Percentiles rank a stretch among this genome's conserved stretches.
Evolutionary conservation across 2,797 vertebrate species (phyloP).

Genomic region (Scyliorhinus canicula): DNA sequence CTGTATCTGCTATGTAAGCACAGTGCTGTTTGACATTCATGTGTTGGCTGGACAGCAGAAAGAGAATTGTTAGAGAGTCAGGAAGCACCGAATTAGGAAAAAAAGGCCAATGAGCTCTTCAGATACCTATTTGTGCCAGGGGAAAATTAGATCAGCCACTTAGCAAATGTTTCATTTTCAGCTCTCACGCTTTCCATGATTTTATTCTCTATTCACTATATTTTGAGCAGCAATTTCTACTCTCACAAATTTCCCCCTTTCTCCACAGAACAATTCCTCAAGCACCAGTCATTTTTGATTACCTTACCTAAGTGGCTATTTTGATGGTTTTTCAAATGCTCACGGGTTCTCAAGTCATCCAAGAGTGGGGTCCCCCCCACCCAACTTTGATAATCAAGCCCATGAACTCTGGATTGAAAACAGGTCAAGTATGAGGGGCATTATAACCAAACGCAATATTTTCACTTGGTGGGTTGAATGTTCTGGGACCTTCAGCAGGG

Average conservation of each 20-base stretch:
- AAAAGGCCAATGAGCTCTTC: neutral
- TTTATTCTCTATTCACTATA: neutral
- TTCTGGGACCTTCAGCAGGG: neutral
- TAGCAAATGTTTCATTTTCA: neutral
- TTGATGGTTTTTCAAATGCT: neutral
- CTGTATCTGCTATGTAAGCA: neutral
- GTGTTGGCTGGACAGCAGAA: neutral
- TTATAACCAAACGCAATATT: neutral
- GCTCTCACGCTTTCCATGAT: neutral
- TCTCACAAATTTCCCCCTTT: neutral
- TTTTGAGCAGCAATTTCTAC: neutral
- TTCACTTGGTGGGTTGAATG: neutral
- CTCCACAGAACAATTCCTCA: neutral
- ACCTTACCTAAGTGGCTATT: neutral
- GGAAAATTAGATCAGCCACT: slow-evolving; percentile 14
- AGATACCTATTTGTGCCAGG: neutral
- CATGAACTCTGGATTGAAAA: neutral
- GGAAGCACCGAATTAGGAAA: neutral
- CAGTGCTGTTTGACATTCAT: neutral
- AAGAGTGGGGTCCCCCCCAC: neutral
- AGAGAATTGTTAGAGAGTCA: neutral
- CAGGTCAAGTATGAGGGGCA: neutral
- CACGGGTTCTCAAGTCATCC: neutral
- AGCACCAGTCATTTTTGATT: neutral
- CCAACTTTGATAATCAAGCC: neutral